phyloP scores from a whole-genome alignment of 2,888 invertebrate genomes.

The Epirrhoe alternata region DNA sequence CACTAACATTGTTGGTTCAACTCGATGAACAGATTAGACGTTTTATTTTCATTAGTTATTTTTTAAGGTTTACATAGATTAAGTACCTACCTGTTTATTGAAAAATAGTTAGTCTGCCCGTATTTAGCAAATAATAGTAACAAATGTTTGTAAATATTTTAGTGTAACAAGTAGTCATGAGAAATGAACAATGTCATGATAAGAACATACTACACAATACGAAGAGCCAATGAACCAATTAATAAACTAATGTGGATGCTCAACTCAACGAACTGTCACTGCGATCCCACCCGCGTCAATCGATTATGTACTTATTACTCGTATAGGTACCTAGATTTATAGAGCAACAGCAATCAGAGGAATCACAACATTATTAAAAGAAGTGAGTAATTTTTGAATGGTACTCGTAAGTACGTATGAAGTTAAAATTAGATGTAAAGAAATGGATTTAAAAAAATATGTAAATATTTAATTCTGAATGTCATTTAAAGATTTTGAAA shows the following conservation, averaged over 20 bases:
- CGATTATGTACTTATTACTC: not conserved
- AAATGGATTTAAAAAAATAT: no score
- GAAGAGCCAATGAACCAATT: slow-evolving; percentile 50
- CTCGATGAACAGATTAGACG: slow-evolving; percentile 66
- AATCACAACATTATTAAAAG: not conserved
- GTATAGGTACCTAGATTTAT: not conserved
- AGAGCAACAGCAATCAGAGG: slow-evolving; percentile 20
- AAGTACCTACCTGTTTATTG: no score
- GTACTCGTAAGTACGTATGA: no score
- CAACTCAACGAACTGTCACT: slow-evolving; percentile 40
- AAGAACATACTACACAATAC: slow-evolving; percentile 8
- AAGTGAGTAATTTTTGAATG: not conserved
- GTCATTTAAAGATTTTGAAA: no score
- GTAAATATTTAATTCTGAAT: no score
- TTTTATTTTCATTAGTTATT: no score
- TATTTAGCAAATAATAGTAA: slow-evolving; percentile 1
- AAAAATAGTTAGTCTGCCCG: not conserved
- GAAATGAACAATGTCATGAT: slow-evolving; percentile 39
- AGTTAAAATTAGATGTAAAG: no score
- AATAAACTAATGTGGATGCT: slow-evolving; percentile 46
- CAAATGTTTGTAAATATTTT: slow-evolving; percentile 1
- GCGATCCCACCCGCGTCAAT: slow-evolving; percentile 49
- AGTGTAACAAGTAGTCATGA: slow-evolving; percentile 25
- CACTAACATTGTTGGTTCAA: slow-evolving; percentile 57
- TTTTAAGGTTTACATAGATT: no score